Evolutionary conservation across 2,113 vertebrate species (phyloP).

Genomic region (Hiodon alosoides): DNA sequence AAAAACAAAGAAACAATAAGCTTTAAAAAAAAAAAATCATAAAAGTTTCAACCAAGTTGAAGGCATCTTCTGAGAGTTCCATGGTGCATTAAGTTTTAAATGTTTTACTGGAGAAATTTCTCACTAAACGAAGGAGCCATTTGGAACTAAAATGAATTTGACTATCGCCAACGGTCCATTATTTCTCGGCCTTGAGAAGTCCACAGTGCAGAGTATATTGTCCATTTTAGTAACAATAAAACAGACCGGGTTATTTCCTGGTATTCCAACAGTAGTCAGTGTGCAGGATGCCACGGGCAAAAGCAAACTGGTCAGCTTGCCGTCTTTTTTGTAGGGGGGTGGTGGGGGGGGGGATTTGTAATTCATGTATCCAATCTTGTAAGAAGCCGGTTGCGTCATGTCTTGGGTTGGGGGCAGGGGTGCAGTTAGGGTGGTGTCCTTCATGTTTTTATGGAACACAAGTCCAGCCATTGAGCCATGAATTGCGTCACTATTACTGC

Average conservation of each 20-base stretch:
- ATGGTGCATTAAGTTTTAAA: slow-evolving; percentile 9
- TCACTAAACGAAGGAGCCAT: slow-evolving; percentile 32
- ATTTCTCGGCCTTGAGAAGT: slow-evolving; percentile 55
- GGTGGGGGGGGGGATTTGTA: slow-evolving; percentile 59
- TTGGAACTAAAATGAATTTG: neutral
- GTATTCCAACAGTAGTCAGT: slow-evolving; percentile 73
- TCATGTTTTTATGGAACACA: slow-evolving; percentile 88
- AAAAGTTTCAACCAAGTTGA: slow-evolving; percentile 12
- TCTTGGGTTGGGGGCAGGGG: slow-evolving; percentile 52
- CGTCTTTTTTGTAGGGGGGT: slow-evolving; percentile 27
- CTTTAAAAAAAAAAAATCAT: neutral
- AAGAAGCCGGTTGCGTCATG: slow-evolving; percentile 76
- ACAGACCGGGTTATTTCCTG: slow-evolving; percentile 70
- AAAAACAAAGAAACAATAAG: neutral
- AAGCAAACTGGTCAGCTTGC: slow-evolving; percentile 59
- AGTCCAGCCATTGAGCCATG: slow-evolving; percentile 62
- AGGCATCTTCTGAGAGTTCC: slow-evolving; percentile 24
- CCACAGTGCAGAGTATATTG: slow-evolving; percentile 76
- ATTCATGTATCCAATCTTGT: slow-evolving; percentile 75
- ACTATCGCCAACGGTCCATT: slow-evolving; percentile 10
- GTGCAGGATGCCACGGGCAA: slow-evolving; percentile 64
- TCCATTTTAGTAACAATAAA: slow-evolving; percentile 86
- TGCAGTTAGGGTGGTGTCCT: slow-evolving; percentile 74
- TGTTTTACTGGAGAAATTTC: slow-evolving; percentile 50
- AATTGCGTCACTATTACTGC: slow-evolving; percentile 62